Evolutionary conservation across 2,113 vertebrate genomes (phyloP).

Genomic region (Alouatta palliata): DNA sequence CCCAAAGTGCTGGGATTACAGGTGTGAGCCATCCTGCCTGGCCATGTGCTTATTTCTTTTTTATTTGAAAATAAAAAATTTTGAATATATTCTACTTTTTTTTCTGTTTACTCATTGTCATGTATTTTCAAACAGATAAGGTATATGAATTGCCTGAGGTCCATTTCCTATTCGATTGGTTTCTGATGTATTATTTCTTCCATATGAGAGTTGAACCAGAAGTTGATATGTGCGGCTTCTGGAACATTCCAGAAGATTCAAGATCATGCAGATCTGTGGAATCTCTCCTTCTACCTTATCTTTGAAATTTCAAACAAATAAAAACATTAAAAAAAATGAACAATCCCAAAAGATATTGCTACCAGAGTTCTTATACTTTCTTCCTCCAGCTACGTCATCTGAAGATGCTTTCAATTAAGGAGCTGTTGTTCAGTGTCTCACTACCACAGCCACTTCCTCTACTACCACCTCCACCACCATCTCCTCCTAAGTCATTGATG

Average conservation of each 20-base stretch:
- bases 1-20: too few relatives aligned
- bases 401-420: neutral
- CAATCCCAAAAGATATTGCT: neutral
- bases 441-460: neutral
- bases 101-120: neutral
- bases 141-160: neutral
- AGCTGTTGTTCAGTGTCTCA: neutral
- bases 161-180: neutral
- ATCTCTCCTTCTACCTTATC: neutral
- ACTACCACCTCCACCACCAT: neutral
- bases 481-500: neutral
- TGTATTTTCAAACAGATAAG: neutral
- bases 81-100: neutral
- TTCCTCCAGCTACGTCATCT: neutral
- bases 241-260: neutral
- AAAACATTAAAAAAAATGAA: neutral
- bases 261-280: neutral
- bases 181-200: neutral
- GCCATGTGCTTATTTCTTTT: too few relatives aligned
- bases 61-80: neutral
- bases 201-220: neutral
- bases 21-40: too few relatives aligned
- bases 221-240: neutral
- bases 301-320: slow-evolving; percentile 17
- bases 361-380: neutral